Evolutionary conservation across 2,797 vertebrate genomes (phyloP).

Genomic region (Platyrinchus mystaceus): DNA sequence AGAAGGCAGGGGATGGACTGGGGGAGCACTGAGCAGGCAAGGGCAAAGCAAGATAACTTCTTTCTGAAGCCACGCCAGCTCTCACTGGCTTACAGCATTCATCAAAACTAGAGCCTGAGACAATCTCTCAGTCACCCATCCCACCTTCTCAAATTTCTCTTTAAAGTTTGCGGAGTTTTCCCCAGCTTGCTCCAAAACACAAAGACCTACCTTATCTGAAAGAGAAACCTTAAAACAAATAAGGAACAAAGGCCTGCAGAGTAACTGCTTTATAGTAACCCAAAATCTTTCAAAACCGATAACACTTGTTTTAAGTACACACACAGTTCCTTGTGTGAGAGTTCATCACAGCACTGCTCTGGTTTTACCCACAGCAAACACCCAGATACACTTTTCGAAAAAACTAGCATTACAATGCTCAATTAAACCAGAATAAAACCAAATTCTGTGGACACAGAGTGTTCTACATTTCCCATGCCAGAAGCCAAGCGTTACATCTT

Average conservation of each 20-base stretch:
- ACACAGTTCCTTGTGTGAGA: background rate
- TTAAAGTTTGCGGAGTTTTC: background rate
- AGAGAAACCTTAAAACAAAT: background rate
- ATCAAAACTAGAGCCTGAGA: background rate
- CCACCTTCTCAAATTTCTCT: constrained; percentile 20
- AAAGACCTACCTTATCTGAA: constrained; percentile 4
- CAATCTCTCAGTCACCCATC: background rate
- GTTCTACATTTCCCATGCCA: background rate
- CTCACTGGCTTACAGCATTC: background rate
- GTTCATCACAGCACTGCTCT: background rate
- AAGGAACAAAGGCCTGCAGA: background rate
- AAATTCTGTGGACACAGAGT: background rate
- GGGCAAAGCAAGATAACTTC: background rate
- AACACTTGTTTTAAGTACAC: background rate
- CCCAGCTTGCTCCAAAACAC: background rate
- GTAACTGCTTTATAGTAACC: background rate
- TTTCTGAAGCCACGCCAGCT: background rate
- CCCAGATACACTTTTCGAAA: background rate
- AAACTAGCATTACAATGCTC: background rate
- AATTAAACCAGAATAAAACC: background rate
- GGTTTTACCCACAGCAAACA: background rate
- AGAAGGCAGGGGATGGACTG: background rate
- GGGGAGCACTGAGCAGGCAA: constrained; percentile 6
- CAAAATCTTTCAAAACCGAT: background rate
- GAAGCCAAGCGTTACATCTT: background rate